Evolutionary conservation across 2,113 vertebrate genomes (phyloP).

Genomic region (Calcarius ornatus): DNA sequence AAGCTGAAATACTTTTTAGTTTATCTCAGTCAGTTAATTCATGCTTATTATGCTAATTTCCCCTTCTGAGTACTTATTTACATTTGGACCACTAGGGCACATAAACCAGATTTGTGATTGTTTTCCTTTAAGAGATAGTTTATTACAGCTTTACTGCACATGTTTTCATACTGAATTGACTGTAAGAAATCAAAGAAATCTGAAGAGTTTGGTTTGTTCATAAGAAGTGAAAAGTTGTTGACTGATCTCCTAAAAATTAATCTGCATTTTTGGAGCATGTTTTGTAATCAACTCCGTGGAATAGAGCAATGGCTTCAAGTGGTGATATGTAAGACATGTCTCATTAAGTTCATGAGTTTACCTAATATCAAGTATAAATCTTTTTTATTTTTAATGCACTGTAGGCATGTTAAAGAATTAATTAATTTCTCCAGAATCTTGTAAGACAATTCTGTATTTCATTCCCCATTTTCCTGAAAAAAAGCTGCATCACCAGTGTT

Average conservation of each 20-base stretch:
- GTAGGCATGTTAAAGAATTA: background rate
- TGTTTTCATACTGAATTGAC: background rate
- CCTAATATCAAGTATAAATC: background rate
- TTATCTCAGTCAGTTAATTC: slow-evolving; percentile 40
- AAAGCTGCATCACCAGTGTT: background rate
- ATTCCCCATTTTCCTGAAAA: background rate
- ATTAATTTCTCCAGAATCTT: background rate
- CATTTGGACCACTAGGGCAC: slow-evolving; percentile 11
- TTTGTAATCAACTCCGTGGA: background rate
- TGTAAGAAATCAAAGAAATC: background rate
- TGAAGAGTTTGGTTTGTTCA: background rate
- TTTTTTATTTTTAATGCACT: background rate
- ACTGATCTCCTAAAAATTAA: background rate
- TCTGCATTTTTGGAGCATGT: background rate
- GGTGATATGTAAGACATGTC: background rate
- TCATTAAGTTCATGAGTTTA: background rate
- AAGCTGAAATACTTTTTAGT: background rate
- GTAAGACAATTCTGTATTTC: background rate
- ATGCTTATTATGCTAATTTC: slow-evolving; percentile 17
- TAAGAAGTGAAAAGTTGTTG: background rate
- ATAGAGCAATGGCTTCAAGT: background rate
- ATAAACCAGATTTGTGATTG: slow-evolving; percentile 17
- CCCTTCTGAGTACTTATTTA: slow-evolving; percentile 22
- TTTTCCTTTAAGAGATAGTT: slow-evolving; percentile 23
- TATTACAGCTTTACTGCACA: background rate